These are phyloP conservation scores for Lasioglossum zephyrum DNA, from an alignment of 2,888 invertebrate species.

Conservation along the genomic window DNA sequence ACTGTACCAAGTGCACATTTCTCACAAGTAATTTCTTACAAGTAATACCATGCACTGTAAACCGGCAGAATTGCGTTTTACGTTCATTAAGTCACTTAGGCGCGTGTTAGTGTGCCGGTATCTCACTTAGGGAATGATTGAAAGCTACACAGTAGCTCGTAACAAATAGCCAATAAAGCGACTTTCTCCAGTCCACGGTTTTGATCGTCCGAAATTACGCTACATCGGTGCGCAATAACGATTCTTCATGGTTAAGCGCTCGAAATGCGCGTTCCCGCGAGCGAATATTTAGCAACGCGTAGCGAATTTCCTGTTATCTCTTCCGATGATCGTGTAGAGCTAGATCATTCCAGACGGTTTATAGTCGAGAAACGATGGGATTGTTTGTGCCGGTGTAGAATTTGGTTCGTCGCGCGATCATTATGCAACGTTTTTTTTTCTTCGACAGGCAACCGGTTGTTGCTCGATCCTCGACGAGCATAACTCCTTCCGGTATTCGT, in stretches of 20 bases:
- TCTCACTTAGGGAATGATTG: neutral
- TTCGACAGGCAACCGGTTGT: slow-evolving; percentile 32
- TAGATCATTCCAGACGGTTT: neutral
- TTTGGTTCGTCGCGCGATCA: neutral
- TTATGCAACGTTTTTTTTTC: neutral
- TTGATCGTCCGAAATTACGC: slow-evolving; percentile 3
- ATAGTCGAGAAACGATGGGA: neutral
- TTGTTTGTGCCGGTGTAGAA: neutral
- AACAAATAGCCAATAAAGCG: slow-evolving; percentile 30
- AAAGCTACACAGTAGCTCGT: neutral
- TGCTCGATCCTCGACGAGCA: slow-evolving; percentile 51
- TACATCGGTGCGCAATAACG: neutral
- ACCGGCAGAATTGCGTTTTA: neutral
- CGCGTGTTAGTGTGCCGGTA: neutral
- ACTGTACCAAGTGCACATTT: neutral
- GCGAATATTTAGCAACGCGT: neutral
- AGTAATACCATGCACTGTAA: neutral
- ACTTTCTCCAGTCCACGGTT: slow-evolving; percentile 26
- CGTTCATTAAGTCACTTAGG: neutral
- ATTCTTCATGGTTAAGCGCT: slow-evolving; percentile 8
- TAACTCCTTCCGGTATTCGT: slow-evolving; percentile 56
- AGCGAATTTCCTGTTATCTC: slow-evolving; percentile 8
- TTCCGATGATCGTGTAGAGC: neutral
- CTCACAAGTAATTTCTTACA: neutral
- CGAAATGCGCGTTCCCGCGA: neutral